Evolutionary conservation across 1,140 invertebrate species (phyloP).

Genomic region (Panulirus ornatus): DNA sequence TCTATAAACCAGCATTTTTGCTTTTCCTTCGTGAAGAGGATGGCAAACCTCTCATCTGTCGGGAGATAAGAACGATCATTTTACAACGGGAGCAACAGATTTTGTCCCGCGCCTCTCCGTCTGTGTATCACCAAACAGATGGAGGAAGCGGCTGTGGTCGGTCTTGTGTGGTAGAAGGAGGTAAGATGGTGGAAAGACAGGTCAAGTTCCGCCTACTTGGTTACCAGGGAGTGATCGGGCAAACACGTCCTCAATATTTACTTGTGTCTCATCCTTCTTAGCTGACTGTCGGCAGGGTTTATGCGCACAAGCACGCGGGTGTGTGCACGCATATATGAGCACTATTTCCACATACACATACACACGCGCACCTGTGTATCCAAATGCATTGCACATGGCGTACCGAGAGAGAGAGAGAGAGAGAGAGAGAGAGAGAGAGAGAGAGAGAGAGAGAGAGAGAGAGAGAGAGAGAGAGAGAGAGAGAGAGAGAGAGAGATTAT

Average conservation of each 20-base stretch:
- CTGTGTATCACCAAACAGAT: too few species aligned
- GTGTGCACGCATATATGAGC: background rate
- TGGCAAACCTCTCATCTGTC: too few species aligned
- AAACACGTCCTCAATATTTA: background rate
- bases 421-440: background rate
- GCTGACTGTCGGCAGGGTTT: slow-evolving; percentile 8
- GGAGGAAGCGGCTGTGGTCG: too few species aligned
- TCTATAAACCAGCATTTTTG: too few species aligned
- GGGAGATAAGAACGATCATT: too few species aligned
- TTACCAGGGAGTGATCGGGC: background rate
- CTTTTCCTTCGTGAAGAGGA: too few species aligned
- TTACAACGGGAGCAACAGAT: too few species aligned
- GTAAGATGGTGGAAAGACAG: background rate
- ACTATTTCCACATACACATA: background rate
- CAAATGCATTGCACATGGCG: background rate
- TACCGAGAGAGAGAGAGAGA: background rate
- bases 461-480: background rate
- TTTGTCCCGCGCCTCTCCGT: too few species aligned
- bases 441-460: background rate
- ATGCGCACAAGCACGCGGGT: slow-evolving; percentile 26
- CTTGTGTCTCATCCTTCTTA: slow-evolving; percentile 29
- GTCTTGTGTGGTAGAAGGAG: too few species aligned
- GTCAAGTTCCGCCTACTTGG: background rate
- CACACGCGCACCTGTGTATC: background rate
- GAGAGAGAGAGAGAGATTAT: background rate